phyloP scores from a whole-genome alignment of 1,140 invertebrate species.

The Cotesia glomerata region DNA sequence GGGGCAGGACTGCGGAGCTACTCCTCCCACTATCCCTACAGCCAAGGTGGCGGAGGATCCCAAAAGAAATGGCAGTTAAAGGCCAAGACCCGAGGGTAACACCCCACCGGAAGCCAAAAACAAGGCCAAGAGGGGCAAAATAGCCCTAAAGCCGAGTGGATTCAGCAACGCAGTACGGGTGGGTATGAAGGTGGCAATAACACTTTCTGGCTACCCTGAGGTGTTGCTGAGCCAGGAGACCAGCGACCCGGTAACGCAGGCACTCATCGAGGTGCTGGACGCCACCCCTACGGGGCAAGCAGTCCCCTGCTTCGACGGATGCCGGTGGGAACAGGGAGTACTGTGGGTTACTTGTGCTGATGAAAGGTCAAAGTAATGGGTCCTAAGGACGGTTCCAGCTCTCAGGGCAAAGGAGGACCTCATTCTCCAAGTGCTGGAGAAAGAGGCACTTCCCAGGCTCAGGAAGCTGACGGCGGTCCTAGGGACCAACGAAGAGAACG shows the following conservation, averaged over 20 bases:
- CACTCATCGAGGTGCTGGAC: no score
- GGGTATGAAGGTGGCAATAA: background rate
- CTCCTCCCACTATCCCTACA: background rate
- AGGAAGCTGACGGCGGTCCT: no score
- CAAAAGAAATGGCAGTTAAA: no score
- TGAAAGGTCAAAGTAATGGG: no score
- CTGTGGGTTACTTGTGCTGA: background rate
- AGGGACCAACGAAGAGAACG: no score
- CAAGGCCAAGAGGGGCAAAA: background rate
- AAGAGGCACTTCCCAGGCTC: no score
- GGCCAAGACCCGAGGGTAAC: no score
- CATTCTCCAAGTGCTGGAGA: no score
- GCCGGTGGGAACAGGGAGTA: background rate
- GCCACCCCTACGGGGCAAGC: background rate
- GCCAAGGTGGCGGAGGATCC: background rate
- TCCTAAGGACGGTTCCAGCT: no score
- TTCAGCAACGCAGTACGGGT: background rate
- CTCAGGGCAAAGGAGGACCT: no score
- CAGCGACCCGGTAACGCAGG: background rate
- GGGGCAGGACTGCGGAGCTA: background rate
- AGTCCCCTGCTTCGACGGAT: background rate
- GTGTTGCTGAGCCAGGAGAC: background rate
- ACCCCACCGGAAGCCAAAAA: background rate
- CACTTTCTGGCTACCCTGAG: background rate
- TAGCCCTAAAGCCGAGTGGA: background rate